Percentiles rank a stretch among this genome's conserved stretches.
These are phyloP conservation scores for Thermophis baileyi DNA, from an alignment of 2,113 vertebrate species.

Conservation along the genomic window DNA sequence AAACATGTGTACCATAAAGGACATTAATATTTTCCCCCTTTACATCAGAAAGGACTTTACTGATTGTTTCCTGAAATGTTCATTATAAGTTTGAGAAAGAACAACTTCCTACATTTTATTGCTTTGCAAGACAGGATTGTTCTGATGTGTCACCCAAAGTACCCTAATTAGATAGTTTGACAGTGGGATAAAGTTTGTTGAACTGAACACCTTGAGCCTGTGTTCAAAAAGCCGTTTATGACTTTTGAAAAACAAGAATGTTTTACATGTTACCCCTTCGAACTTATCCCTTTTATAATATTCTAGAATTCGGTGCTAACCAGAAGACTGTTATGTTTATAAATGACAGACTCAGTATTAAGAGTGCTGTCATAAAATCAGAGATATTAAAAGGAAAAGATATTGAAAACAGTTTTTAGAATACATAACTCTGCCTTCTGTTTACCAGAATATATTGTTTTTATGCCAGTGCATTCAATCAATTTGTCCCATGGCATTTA, in stretches of 20 bases:
- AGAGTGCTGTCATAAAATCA: conserved; percentile 17
- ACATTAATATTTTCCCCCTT: conserved; percentile 51
- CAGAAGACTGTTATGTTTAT: conserved; percentile 13
- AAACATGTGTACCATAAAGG: conserved; percentile 51
- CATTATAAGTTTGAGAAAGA: conserved; percentile 35
- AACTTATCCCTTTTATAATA: conserved; percentile 20
- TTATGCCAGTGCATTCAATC: conserved; percentile 19
- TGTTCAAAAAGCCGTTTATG: conserved; percentile 24
- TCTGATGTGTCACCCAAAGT: conserved; percentile 44
- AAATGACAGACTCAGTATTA: conserved; percentile 11
- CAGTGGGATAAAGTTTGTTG: conserved; percentile 47
- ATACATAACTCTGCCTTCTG: conserved; percentile 6
- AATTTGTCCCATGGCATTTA: conserved; percentile 28
- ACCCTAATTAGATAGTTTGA: conserved; percentile 50
- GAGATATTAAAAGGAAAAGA: conserved; percentile 8
- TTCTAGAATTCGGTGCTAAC: conserved; percentile 4
- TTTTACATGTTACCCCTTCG: neutral
- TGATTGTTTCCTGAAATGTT: conserved; percentile 46
- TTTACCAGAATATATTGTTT: conserved; percentile 19
- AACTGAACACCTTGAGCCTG: conserved; percentile 24
- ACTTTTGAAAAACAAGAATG: conserved; percentile 33
- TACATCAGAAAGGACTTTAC: conserved; percentile 21
- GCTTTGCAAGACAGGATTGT: conserved; percentile 26
- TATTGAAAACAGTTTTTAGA: conserved; percentile 1
- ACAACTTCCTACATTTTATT: conserved; percentile 41